phyloP scores from a whole-genome alignment of 2,888 invertebrate genomes.

The Plebejus argus region DNA sequence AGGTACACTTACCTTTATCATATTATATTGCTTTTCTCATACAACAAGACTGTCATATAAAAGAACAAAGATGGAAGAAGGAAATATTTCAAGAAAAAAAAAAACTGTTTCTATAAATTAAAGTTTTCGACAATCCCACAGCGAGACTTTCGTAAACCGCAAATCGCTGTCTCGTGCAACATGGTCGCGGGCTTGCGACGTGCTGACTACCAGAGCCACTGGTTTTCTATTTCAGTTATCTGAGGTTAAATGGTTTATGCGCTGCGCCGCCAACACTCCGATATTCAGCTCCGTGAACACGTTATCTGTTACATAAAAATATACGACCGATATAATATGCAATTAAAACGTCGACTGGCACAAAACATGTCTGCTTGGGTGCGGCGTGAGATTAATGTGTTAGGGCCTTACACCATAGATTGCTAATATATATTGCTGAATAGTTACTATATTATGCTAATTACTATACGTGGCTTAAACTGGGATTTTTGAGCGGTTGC shows the following conservation, averaged over 20 bases:
- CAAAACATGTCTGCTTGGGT: neutral
- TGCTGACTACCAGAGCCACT: constrained; percentile 42
- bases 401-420: neutral
- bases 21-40: no score
- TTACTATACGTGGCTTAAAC: no score
- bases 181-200: constrained; percentile 6
- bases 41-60: no score
- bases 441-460: no score
- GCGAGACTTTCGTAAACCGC: neutral
- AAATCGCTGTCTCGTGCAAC: constrained; percentile 37
- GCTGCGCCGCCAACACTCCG: constrained; percentile 29
- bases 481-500: no score
- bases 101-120: no score
- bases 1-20: no score
- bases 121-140: no score
- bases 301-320: constrained; percentile 25
- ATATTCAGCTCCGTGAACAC: constrained; percentile 33
- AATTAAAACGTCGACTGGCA: neutral
- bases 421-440: no score
- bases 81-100: no score
- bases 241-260: constrained; percentile 47
- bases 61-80: no score
- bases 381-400: neutral
- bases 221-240: constrained; percentile 49
- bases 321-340: constrained; percentile 1